Evolutionary conservation across 1,140 invertebrate species (phyloP).

Genomic region (Micrasema minimum): DNA sequence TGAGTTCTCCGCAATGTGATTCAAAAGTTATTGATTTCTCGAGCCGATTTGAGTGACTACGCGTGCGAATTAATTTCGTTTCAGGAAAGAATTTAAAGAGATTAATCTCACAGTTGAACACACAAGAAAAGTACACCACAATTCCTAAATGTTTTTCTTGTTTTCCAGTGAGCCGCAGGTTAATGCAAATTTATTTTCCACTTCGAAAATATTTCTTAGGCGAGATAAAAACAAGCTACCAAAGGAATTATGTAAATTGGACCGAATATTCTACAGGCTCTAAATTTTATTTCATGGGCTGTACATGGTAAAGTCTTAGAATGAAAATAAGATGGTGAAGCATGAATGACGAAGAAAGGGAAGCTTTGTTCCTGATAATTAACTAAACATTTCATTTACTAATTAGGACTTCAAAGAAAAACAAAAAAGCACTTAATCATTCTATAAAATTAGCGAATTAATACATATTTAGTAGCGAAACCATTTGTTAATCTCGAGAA

Average conservation of each 20-base stretch:
- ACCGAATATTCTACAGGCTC: slow-evolving; percentile 27
- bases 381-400: not conserved
- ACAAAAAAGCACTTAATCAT: too few relatives aligned
- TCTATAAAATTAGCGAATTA: too few relatives aligned
- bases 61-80: too few relatives aligned
- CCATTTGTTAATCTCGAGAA: too few relatives aligned
- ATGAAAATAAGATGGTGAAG: not conserved
- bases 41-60: too few relatives aligned
- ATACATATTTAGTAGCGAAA: too few relatives aligned
- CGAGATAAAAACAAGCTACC: slow-evolving; percentile 18
- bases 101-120: slow-evolving; percentile 10
- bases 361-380: slow-evolving; percentile 23
- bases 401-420: not conserved
- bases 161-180: not conserved
- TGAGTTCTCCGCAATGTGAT: too few relatives aligned
- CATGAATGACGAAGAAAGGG: not conserved
- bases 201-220: slow-evolving; percentile 32
- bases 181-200: slow-evolving; percentile 34
- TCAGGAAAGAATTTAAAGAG: too few relatives aligned
- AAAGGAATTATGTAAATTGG: slow-evolving; percentile 31
- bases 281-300: slow-evolving; percentile 29
- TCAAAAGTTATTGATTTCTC: too few relatives aligned
- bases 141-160: slow-evolving; percentile 11
- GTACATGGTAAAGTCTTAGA: slow-evolving; percentile 2
- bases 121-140: slow-evolving; percentile 10